phyloP scores from a whole-genome alignment of 64 coral and sea anemone genomes.

The Porites lutea region DNA sequence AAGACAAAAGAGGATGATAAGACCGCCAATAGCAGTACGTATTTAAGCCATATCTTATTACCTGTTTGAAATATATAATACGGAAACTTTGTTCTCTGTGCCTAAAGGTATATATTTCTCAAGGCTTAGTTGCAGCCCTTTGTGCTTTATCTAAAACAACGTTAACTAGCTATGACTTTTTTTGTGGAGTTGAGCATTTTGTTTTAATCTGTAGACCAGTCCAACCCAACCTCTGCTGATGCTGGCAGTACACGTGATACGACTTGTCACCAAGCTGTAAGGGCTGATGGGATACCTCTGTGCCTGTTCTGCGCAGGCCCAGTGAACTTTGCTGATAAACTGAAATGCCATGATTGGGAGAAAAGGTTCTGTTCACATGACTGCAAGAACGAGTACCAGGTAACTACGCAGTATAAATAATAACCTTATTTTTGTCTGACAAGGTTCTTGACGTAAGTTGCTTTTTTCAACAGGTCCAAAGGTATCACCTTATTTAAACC shows the following conservation, averaged over 20 bases:
- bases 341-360: constrained; percentile 58
- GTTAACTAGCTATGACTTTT: too few species aligned
- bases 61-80: too few species aligned
- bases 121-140: too few species aligned
- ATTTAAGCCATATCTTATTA: too few species aligned
- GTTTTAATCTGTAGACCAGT: not conserved
- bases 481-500: too few species aligned
- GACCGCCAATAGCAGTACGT: not conserved
- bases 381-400: constrained; percentile 87
- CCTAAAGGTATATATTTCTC: too few species aligned
- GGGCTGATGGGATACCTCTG: constrained; percentile 56
- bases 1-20: not conserved
- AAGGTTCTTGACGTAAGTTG: too few species aligned
- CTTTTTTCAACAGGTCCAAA: too few species aligned
- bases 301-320: constrained; percentile 67
- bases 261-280: constrained; percentile 59
- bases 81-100: too few species aligned
- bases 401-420: not conserved
- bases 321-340: constrained; percentile 44
- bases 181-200: too few species aligned
- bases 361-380: constrained; percentile 77
- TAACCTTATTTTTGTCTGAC: not conserved
- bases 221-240: not conserved
- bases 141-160: too few species aligned
- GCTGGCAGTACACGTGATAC: not conserved